Evolutionary conservation across 2,888 invertebrate species (phyloP), one percentile per base, ranked within the genome.

Genomic region (Athalia cordata): DNA sequence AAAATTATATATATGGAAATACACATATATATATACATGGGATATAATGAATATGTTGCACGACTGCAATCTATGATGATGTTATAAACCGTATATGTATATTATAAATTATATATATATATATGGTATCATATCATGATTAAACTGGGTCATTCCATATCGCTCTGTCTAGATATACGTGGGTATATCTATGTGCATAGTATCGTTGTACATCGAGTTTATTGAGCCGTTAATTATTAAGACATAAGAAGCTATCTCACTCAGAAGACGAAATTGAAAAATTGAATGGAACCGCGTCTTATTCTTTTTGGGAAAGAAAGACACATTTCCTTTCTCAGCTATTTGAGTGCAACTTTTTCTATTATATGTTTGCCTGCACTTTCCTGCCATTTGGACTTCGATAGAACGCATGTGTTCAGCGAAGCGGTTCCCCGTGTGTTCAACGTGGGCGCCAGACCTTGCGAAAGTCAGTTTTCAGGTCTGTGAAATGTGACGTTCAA

Each of bases 71-170:
- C 29, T 29, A 29, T 29, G 29, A 29, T 29, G 29, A 29, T 29
- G 55, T 29, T 68, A 55, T 8, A 55, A 52, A 68, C 52, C 5
- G n/a, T 13, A 55, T n/a, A 6, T 66, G 43, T 68, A 68, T 7
- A 11, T n/a, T 7, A 11, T n/a, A 29, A 29, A 29, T 7, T 13
- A n/a, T 11, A 70, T 52, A 52, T 52, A 45, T 57, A 59, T 13
- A 13, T 29, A 5, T 7, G 11, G 57, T 59, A 82, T 85, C 82
- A 80, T 83, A 75, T 81, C 79, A 80, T 77, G 81, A 80, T 84
- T 79, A 80, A 88, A 87, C 79, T 85, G 82, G 87, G 86, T 86
- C 87, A 83, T 82, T 82, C 84, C 83, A 83, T 84, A 57, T 57
- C 57, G 47, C 43, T 43, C n/a, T 45, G 13, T n/a, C 4, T 55